Evolutionary conservation across 2,888 invertebrate genomes (phyloP).

Genomic region (Tetranychus piercei): DNA sequence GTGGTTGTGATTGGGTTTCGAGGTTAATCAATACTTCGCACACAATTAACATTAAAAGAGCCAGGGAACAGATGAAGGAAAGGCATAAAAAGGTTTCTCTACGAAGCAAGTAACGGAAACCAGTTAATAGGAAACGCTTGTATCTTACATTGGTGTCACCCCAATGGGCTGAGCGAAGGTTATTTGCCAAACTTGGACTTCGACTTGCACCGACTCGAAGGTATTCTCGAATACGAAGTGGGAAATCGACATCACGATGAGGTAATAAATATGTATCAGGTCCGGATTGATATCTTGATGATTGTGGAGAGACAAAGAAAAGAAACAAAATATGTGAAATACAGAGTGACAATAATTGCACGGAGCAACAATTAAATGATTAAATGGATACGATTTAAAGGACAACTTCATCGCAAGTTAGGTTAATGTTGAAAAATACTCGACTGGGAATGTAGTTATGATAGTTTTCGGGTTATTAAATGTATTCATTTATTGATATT

Average conservation of each 20-base stretch:
- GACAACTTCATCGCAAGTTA: too few relatives aligned
- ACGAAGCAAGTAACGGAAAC: neutral
- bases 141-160: slow-evolving; percentile 20
- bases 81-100: neutral
- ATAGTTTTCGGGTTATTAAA: too few relatives aligned
- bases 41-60: neutral
- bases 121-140: neutral
- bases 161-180: slow-evolving; percentile 28
- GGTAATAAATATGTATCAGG: slow-evolving; percentile 90
- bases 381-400: neutral
- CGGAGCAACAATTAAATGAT: neutral
- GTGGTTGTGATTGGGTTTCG: neutral
- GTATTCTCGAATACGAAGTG: slow-evolving; percentile 74
- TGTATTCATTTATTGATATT: too few relatives aligned
- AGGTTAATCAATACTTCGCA: neutral
- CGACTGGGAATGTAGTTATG: too few relatives aligned
- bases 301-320: neutral
- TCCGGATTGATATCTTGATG: slow-evolving; percentile 64
- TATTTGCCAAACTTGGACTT: slow-evolving; percentile 27
- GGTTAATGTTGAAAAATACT: too few relatives aligned
- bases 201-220: slow-evolving; percentile 44
- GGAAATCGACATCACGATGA: slow-evolving; percentile 77
- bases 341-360: slow-evolving; percentile 1
- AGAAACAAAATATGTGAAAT: neutral
- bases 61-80: neutral